These are phyloP conservation scores for Phasia obesa DNA, from an alignment of 2,888 invertebrate genomes.

Conservation along the genomic window DNA sequence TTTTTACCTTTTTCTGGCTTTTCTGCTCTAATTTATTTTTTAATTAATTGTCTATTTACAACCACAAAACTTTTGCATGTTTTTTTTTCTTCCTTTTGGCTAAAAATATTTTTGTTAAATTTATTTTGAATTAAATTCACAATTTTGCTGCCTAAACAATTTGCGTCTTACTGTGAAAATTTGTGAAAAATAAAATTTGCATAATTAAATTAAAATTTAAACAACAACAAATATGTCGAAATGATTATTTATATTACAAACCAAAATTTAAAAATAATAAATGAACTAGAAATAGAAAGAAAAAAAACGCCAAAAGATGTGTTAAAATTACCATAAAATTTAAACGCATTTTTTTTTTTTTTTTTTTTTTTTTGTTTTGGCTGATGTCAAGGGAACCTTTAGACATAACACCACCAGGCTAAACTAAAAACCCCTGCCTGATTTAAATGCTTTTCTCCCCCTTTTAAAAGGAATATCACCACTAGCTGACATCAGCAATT, in stretches of 20 bases:
- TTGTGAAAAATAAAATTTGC: conserved; percentile 14
- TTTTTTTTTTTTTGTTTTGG: too few species aligned
- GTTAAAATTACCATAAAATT: conserved; percentile 60
- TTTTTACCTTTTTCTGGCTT: too few species aligned
- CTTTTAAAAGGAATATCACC: neutral
- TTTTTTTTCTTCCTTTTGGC: too few species aligned
- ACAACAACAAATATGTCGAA: conserved; percentile 9
- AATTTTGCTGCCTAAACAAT: neutral
- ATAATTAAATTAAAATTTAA: conserved; percentile 56
- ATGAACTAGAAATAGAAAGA: conserved; percentile 2
- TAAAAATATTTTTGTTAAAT: neutral
- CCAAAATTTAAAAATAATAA: conserved; percentile 37
- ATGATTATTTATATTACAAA: conserved; percentile 26
- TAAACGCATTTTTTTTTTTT: conserved; percentile 52
- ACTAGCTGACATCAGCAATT: conserved; percentile 67
- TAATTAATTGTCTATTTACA: too few species aligned
- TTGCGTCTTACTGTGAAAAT: neutral
- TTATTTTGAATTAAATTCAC: neutral
- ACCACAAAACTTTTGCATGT: too few species aligned
- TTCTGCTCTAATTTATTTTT: too few species aligned
- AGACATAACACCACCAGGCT: conserved; percentile 6
- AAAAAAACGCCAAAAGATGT: conserved; percentile 38
- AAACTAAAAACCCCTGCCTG: neutral
- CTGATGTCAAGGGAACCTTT: neutral
- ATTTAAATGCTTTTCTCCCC: neutral